Percentiles rank a stretch among this genome's conserved stretches.
phyloP scores from a whole-genome alignment of 2,113 vertebrate genomes.

The Lagopus muta region DNA sequence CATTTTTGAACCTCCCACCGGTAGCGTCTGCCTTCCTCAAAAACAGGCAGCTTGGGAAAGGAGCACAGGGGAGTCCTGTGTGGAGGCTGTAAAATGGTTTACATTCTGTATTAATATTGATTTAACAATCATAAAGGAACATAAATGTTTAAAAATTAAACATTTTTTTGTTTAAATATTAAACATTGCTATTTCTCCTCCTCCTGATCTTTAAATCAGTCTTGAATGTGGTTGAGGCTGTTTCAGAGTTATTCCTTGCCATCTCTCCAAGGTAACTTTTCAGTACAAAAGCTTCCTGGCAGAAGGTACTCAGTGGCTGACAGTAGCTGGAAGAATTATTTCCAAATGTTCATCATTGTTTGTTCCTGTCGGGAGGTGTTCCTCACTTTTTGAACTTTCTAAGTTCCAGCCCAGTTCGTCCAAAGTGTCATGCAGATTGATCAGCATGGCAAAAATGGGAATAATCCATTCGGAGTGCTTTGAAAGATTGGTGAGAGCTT shows the following conservation, averaged over 20 bases:
- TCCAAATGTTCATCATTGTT: constrained; percentile 7
- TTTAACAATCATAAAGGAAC: constrained; percentile 64
- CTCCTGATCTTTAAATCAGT: constrained; percentile 54
- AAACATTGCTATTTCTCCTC: constrained; percentile 56
- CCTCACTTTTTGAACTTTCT: constrained; percentile 45
- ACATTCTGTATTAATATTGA: constrained; percentile 45
- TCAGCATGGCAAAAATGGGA: neutral
- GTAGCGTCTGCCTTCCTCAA: neutral
- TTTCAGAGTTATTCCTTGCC: constrained; percentile 49
- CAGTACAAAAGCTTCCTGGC: constrained; percentile 31
- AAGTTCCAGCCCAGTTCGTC: neutral
- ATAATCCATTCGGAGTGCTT: neutral
- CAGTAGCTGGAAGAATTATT: constrained; percentile 44
- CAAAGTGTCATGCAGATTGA: neutral
- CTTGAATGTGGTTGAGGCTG: neutral
- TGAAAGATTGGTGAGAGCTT: neutral
- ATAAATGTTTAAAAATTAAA: constrained; percentile 62
- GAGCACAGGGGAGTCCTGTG: neutral
- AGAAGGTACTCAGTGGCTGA: constrained; percentile 8
- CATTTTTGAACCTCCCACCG: constrained; percentile 4
- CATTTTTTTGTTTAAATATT: constrained; percentile 58
- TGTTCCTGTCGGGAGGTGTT: constrained; percentile 35
- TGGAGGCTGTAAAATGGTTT: constrained; percentile 49
- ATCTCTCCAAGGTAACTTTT: constrained; percentile 7
- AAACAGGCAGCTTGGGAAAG: neutral